These are phyloP conservation scores for Seriola quinqueradiata DNA, from an alignment of 2,113 vertebrate genomes.

Conservation along the genomic window DNA sequence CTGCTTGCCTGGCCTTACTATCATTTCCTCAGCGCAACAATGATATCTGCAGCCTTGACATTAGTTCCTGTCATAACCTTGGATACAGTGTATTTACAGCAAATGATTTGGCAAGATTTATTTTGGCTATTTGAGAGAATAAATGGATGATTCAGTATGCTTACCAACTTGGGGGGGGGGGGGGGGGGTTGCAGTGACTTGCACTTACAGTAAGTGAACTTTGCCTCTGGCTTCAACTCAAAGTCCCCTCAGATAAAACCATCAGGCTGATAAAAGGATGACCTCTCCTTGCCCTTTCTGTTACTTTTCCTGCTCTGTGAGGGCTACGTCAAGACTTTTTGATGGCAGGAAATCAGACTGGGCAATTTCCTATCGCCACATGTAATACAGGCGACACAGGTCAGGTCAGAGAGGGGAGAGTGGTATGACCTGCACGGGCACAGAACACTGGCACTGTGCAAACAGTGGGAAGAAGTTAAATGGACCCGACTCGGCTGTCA, in stretches of 20 bases:
- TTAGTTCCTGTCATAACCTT: background rate
- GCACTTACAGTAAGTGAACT: background rate
- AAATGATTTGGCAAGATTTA: background rate
- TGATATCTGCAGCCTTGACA: background rate
- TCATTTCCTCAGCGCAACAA: background rate
- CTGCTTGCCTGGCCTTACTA: too few species aligned
- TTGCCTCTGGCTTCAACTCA: background rate
- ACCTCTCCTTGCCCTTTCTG: constrained; percentile 81
- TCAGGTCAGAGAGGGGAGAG: constrained; percentile 3
- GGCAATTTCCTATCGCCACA: constrained; percentile 87
- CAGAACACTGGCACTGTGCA: constrained; percentile 26
- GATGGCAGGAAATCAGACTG: constrained; percentile 87
- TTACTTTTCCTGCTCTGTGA: constrained; percentile 46
- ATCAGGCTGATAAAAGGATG: constrained; percentile 60
- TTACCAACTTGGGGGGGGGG: too few species aligned
- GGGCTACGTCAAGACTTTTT: constrained; percentile 73
- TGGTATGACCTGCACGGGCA: constrained; percentile 17
- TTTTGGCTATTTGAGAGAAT: background rate
- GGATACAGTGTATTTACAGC: background rate
- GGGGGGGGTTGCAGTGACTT: background rate
- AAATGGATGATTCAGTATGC: background rate
- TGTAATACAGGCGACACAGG: constrained; percentile 75
- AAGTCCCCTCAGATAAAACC: background rate
- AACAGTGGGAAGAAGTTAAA: constrained; percentile 52
- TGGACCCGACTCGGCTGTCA: constrained; percentile 19